A percentile compares a stretch with the other conserved stretches of the same genome.
phyloP scores from a whole-genome alignment of 2,797 vertebrate species.

The Podarcis lilfordi region DNA sequence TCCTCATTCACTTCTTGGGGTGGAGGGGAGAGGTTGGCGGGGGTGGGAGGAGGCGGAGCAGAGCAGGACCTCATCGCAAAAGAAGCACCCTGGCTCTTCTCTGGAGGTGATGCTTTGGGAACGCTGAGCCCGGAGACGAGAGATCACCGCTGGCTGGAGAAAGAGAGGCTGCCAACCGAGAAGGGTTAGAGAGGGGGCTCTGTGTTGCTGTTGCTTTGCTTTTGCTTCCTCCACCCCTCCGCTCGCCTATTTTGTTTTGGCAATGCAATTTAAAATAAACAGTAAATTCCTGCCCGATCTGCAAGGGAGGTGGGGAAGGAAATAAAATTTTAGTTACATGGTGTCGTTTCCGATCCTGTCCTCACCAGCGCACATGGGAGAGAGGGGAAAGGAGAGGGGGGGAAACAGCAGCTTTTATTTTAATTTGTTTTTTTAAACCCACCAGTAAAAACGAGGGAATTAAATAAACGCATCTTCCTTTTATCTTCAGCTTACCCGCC shows the following conservation, averaged over 20 bases:
- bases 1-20: not conserved
- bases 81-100: not conserved
- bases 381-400: not conserved
- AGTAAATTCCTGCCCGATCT: not conserved
- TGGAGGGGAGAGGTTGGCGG: accelerated
- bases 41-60: too few relatives aligned
- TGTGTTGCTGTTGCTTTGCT: not conserved
- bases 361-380: not conserved
- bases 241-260: not conserved
- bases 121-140: too few relatives aligned
- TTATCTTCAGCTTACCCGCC: not conserved
- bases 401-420: not conserved
- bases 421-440: too few relatives aligned
- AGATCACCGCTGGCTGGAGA: too few relatives aligned
- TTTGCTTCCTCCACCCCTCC: too few relatives aligned
- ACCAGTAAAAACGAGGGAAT: not conserved
- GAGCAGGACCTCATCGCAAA: not conserved
- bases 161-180: too few relatives aligned
- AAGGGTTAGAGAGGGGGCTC: not conserved
- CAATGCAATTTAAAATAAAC: not conserved
- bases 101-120: accelerated
- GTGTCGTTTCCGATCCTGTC: too few relatives aligned
- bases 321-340: not conserved
- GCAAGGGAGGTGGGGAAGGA: too few relatives aligned
- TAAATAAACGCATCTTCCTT: not conserved